These are phyloP conservation scores for Rhynchotus rufescens DNA, from an alignment of 2,797 vertebrate genomes.

Conservation along the genomic window DNA sequence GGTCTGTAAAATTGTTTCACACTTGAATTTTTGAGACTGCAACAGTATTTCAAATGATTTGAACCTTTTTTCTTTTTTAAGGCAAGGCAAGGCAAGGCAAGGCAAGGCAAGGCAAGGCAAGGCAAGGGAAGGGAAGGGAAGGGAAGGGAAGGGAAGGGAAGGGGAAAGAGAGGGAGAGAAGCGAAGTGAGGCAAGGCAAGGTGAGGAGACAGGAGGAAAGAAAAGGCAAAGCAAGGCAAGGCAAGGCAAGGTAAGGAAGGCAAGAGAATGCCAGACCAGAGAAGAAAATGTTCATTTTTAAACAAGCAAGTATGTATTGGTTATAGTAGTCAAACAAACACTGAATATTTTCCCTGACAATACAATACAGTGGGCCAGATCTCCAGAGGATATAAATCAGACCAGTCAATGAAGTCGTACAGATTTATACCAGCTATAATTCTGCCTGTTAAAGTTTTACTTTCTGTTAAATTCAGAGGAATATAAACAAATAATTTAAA, in stretches of 20 bases:
- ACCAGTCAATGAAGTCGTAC: background rate
- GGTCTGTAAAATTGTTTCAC: background rate
- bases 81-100: rapidly evolving
- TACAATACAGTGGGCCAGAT: background rate
- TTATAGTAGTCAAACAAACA: background rate
- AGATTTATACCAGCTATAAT: constrained; percentile 22
- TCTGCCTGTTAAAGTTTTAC: constrained; percentile 24
- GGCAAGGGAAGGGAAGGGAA: rapidly evolving
- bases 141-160: background rate
- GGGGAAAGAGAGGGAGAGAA: background rate
- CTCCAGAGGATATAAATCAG: background rate
- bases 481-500: constrained; percentile 38
- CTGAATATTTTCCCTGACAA: background rate
- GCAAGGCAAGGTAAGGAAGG: background rate
- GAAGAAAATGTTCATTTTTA: background rate
- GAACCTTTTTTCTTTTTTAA: no score
- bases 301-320: background rate
- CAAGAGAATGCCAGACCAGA: background rate
- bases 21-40: background rate
- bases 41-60: background rate
- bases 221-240: background rate
- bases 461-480: constrained; percentile 25
- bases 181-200: no score
- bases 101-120: no score
- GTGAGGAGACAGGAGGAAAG: background rate